phyloP scores from a whole-genome alignment of 2,888 invertebrate species.

The Acanthosepion lycidas region DNA sequence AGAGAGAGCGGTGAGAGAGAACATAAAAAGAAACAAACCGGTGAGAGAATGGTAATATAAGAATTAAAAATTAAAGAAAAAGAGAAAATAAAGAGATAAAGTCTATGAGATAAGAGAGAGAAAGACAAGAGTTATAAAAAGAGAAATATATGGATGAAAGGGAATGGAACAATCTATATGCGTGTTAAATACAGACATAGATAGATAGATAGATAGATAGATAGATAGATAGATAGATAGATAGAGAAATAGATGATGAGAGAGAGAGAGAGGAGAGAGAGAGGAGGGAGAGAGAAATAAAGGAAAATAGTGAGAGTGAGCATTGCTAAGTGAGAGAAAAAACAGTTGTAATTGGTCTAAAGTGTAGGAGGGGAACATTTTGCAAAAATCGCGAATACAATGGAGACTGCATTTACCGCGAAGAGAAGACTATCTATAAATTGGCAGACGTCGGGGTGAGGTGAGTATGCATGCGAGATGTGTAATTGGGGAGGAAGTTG shows the following conservation, averaged over 20 bases:
- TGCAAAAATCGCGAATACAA: neutral
- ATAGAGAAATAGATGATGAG: neutral
- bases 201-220: no score
- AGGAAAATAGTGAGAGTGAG: neutral
- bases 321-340: neutral
- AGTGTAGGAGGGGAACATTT: conserved; percentile 1
- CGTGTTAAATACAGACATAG: no score
- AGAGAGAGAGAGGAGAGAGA: neutral
- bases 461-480: neutral
- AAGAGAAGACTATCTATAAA: conserved; percentile 16
- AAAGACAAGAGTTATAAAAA: no score
- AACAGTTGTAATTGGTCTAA: neutral
- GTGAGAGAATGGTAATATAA: no score
- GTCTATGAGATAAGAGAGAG: no score
- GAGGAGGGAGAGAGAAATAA: neutral
- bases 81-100: no score
- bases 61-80: no score
- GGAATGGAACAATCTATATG: no score
- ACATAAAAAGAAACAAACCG: no score
- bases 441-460: neutral
- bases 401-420: neutral
- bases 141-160: no score
- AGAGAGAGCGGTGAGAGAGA: no score
- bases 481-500: neutral
- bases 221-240: neutral